Conservation (phyloP, 1,140 invertebrate species). For the Pomacea maculata region DNA sequence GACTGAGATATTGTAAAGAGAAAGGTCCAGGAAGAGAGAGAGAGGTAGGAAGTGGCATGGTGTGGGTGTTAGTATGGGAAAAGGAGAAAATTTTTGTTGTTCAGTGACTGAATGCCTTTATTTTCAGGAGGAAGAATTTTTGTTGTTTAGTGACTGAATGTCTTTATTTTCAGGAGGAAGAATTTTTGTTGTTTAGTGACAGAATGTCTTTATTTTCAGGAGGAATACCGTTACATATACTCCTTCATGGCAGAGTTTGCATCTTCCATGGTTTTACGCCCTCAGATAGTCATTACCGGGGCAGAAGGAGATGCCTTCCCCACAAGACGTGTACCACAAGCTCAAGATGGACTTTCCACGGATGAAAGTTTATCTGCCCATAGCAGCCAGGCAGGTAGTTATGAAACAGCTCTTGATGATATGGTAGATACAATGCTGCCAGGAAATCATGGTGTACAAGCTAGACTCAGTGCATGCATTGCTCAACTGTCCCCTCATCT, state of each 20-base stretch:
- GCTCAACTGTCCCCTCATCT: constrained; percentile 22
- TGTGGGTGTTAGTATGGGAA: background rate
- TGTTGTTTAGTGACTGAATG: background rate
- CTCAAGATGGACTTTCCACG: constrained; percentile 9
- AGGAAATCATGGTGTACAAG: constrained; percentile 12
- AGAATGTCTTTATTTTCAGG: constrained; percentile 29
- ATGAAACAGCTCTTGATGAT: constrained; percentile 31
- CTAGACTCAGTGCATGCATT: constrained; percentile 14
- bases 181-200: background rate
- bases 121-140: constrained; percentile 1
- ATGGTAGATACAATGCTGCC: constrained; percentile 20
- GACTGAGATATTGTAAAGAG: background rate
- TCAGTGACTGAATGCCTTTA: background rate
- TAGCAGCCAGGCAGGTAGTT: constrained; percentile 27
- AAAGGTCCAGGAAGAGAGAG: background rate
- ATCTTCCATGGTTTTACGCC: constrained; percentile 19
- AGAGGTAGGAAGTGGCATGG: background rate
- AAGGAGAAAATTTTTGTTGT: background rate
- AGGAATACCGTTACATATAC: constrained; percentile 41
- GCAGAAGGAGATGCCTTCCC: constrained; percentile 16
- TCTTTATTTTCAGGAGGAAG: constrained; percentile 10
- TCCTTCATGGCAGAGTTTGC: constrained; percentile 37
- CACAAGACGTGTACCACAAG: background rate
- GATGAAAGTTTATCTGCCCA: constrained; percentile 18
- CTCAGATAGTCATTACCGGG: constrained; percentile 28